Conservation (phyloP, 2,113 vertebrate species). For the Fulica atra region DNA sequence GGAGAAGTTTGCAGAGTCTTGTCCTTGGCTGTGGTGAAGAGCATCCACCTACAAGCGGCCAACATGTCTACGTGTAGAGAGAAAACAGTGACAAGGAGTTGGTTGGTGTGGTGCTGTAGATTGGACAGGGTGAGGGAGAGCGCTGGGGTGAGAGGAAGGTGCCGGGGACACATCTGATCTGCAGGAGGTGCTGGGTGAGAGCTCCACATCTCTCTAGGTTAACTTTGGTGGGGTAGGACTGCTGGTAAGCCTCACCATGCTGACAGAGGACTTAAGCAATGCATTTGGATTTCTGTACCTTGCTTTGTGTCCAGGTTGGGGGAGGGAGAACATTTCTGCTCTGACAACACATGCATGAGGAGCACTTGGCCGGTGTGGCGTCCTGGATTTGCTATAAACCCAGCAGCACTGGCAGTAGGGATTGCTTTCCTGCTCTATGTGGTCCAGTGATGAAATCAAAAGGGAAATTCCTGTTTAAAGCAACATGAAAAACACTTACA, state of each 20-base stretch:
- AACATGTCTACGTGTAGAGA: accelerated
- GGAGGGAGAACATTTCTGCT: not conserved
- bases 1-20: not conserved
- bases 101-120: not conserved
- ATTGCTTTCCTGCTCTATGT: not conserved
- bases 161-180: not conserved
- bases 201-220: no score
- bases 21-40: not conserved
- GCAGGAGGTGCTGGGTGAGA: no score
- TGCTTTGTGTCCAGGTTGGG: not conserved
- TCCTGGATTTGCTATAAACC: slow-evolving; percentile 31
- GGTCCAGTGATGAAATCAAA: slow-evolving; percentile 14
- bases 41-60: not conserved
- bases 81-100: not conserved
- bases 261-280: not conserved
- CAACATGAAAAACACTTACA: not conserved
- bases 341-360: not conserved
- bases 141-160: not conserved
- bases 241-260: not conserved
- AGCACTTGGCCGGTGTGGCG: not conserved
- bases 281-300: not conserved
- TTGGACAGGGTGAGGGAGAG: not conserved
- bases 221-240: not conserved
- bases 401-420: not conserved
- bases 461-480: slow-evolving; percentile 17